phyloP scores from a whole-genome alignment of 1,140 invertebrate species.

The Trypoxylus dichotomus region DNA sequence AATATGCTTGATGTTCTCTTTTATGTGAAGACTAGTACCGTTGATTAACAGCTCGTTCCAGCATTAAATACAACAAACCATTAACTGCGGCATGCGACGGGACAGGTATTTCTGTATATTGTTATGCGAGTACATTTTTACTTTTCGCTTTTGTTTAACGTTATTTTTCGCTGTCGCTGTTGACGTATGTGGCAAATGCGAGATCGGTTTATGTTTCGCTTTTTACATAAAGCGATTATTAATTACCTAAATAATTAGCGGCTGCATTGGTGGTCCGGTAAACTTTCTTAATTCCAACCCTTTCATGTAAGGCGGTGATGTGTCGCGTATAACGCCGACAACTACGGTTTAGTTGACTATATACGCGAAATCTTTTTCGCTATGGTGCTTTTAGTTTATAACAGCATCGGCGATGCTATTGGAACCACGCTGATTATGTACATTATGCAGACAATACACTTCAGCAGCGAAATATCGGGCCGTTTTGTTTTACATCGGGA shows the following conservation, averaged over 20 bases:
- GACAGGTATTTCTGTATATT: not conserved
- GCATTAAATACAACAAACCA: not conserved
- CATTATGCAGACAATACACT: not conserved
- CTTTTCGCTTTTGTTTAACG: not conserved
- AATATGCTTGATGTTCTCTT: not conserved
- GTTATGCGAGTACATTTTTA: not conserved
- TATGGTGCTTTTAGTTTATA: not conserved
- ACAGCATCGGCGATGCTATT: not conserved
- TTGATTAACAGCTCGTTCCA: not conserved
- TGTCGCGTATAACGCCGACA: not conserved
- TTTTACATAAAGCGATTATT: not conserved
- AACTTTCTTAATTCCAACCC: not conserved
- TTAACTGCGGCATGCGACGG: not conserved
- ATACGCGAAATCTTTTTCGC: not conserved
- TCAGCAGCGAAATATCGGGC: not conserved
- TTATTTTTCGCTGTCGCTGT: not conserved
- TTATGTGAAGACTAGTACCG: not conserved
- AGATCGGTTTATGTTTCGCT: not conserved
- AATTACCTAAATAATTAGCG: not conserved
- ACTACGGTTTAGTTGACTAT: not conserved
- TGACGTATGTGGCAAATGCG: not conserved
- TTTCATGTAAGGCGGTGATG: not conserved
- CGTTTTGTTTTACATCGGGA: not conserved
- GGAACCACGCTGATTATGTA: not conserved
- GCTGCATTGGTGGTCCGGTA: not conserved